Base-by-base conservation (phyloP, 2,888 invertebrate species). In the Amphipoea oculea region DNA sequence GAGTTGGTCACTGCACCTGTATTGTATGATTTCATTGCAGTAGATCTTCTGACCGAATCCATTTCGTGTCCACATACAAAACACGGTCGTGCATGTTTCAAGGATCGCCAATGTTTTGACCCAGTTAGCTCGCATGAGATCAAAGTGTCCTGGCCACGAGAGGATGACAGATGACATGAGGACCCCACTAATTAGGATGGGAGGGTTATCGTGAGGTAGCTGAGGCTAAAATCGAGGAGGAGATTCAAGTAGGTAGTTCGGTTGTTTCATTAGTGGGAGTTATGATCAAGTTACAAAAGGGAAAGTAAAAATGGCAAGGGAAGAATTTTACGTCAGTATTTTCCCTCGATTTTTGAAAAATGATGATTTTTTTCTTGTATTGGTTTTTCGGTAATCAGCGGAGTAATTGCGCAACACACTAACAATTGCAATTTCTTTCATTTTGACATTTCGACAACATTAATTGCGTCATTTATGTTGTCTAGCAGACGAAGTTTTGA, bases 91-190 rank as follows among this genome's bases (percentile, higher is more conserved):
- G 81, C 81, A 85, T 87, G 73, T 74, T 87, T 84, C 85, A 84
- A 84, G 85, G 54, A 87, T 87, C 76, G 67, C 12, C 87, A 85
- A 84, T 87, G 87, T 85, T 85, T 84, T 84, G 85, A 87, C 85
- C 85, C 73, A 84, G 85, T 85, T 85, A 74, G 68, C 68, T 79
- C 57, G 60, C 62, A 72, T 75, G 76, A 84, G 85, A 86, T 84
- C 84, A 87, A 84, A 85, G 85, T 84, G 87, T 85, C 87, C 87
- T 87, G 74, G 7, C 78, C n/a, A 48, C 29, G 65, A 84, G 76
- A 63, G 85, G 68, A 77, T 85, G 85, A 85, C 85, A 85, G 85
- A 87, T 87, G 85, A 85, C 71, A 51, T 78, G 65, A 87, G 76
- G 84, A 72, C 71, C 87, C n/a, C 68, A 86, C 85, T 85, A 85